These are phyloP conservation scores for Amphipyra tragopoginis DNA, from an alignment of 2,888 invertebrate genomes.

Conservation along the genomic window DNA sequence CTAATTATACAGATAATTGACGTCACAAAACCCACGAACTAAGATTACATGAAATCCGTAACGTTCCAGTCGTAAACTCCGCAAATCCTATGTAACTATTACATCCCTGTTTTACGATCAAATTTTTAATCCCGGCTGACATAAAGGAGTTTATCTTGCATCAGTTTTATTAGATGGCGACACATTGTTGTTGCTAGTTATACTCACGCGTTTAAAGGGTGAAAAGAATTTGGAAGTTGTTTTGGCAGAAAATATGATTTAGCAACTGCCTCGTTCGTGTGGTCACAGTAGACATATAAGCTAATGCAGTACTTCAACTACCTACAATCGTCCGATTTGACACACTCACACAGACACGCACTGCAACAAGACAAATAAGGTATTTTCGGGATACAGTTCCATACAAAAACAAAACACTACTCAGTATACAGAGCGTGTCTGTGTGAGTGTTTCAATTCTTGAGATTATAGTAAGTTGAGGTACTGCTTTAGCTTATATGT, in stretches of 20 bases:
- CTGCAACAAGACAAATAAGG: too few relatives aligned
- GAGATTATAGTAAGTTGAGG: too few relatives aligned
- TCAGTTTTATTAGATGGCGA: constrained; percentile 69
- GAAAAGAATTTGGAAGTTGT: constrained; percentile 6
- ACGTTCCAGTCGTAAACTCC: constrained; percentile 57
- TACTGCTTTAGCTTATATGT: too few relatives aligned
- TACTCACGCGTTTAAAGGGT: constrained; percentile 45
- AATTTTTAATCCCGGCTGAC: constrained; percentile 79
- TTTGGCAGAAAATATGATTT: neutral
- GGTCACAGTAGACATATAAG: too few relatives aligned
- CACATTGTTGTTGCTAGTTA: constrained; percentile 57
- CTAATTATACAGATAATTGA: constrained; percentile 52
- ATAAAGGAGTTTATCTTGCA: constrained; percentile 74
- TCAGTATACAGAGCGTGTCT: too few relatives aligned
- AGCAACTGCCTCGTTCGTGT: too few relatives aligned
- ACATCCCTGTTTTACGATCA: constrained; percentile 68
- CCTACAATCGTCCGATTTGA: too few relatives aligned
- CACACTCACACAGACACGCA: too few relatives aligned
- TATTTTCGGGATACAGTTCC: too few relatives aligned
- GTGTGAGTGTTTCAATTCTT: too few relatives aligned
- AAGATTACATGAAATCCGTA: constrained; percentile 53
- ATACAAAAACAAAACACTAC: too few relatives aligned
- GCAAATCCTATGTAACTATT: constrained; percentile 60
- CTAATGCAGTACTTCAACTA: too few relatives aligned
- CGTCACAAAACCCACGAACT: constrained; percentile 50